Evolutionary conservation across 2,113 vertebrate genomes (phyloP), one percentile per base, ranked within the genome.

Genomic region (Lasiurus borealis): DNA sequence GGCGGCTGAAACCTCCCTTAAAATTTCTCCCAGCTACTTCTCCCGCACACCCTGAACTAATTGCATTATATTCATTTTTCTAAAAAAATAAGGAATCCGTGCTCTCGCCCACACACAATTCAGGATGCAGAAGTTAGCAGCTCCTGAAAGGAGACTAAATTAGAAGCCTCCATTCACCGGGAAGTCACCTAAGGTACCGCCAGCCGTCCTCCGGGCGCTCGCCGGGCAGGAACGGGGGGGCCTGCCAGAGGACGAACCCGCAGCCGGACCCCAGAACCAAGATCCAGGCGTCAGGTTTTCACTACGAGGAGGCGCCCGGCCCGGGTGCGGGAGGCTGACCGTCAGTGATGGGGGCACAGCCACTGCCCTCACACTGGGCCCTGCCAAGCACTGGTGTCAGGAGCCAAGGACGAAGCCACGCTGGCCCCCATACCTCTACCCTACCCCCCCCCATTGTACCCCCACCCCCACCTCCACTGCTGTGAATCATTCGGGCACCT

Each of bases 101-200:
- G 78, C 68, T 93, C 90, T 77, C 88, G 9, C 97, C 96, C 76
- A 96, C 95, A 95, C 78, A 85, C 29, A 54, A 96, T 57, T 93
- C 69, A 92, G 50, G 88, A 85, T 71, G 76, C 82, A 94, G 87
- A 95, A 95, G 93, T 83, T 96, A 90, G 52, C 75, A 96, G 97
- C 66, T 91, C 85, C 84, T 57, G 27, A 95, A 91, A 69, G 10
- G 5, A 71, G 14, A 83, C 57, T 46, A 85, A 97, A 95, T 95
- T 96, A 95, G 92, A 95, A 96, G 12, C 52, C 62, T 90, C 46
- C 75, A 88, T 76, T 88, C 97, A 92, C 82, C 27, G 50, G 82
- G 50, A 94, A 86, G 46, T 80, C 57, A 92, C 78, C 90, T 78
- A 34, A 93, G 46, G 77, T 27, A 18, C 34, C 73, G 76, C 46